Conservation (phyloP, 2,113 vertebrate genomes). For the Gallinago paraguaiae region DNA sequence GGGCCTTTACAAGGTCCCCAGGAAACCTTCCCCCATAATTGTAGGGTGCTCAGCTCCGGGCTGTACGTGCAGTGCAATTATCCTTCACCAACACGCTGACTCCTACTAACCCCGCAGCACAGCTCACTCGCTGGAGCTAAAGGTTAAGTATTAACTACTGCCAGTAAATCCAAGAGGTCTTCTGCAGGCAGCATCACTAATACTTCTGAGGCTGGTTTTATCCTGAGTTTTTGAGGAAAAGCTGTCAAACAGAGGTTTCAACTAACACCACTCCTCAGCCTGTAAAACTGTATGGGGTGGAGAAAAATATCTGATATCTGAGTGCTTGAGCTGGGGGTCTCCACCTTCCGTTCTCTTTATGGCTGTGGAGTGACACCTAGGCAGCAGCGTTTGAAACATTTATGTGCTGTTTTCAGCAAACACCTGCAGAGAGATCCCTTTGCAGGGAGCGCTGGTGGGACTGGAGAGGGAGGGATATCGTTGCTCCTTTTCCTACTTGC, state of each 20-base stretch:
- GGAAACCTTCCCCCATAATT: conserved; percentile 13
- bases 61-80: background rate
- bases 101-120: background rate
- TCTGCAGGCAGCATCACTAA: conserved; percentile 50
- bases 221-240: conserved; percentile 29
- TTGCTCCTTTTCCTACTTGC: background rate
- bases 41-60: background rate
- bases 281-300: background rate
- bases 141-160: conserved; percentile 56
- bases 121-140: conserved; percentile 10
- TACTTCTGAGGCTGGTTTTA: background rate
- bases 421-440: background rate
- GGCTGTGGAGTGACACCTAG: conserved; percentile 12
- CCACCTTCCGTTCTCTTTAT: background rate
- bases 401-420: background rate
- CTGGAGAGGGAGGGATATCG: background rate
- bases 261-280: background rate
- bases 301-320: background rate
- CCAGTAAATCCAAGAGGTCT: background rate
- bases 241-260: conserved; percentile 16
- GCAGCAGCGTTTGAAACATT: conserved; percentile 7
- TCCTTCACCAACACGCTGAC: background rate
- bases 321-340: background rate
- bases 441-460: background rate
- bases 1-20: background rate